phyloP scores from a whole-genome alignment of 2,113 vertebrate species.

The Bubo bubo region DNA sequence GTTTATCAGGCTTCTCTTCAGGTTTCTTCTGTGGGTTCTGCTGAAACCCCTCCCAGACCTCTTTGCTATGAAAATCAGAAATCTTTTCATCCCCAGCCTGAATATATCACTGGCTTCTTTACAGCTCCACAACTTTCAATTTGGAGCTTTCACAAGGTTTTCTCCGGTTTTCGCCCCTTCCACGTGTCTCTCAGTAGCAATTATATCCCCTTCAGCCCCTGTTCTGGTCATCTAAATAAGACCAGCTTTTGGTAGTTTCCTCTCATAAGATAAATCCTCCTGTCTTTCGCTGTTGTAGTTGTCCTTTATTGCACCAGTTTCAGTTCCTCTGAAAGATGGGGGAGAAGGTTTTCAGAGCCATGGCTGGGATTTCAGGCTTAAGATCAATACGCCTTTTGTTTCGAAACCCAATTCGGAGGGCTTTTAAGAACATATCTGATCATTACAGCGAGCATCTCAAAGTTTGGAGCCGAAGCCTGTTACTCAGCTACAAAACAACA shows the following conservation, averaged over 20 bases:
- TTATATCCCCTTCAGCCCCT: not conserved
- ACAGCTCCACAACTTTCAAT: not conserved
- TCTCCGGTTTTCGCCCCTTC: not conserved
- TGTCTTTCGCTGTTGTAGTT: not conserved
- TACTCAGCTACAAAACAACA: slow-evolving; percentile 15
- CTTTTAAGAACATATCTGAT: slow-evolving; percentile 16
- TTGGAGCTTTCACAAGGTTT: not conserved
- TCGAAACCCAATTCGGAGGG: not conserved
- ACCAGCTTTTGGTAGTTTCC: not conserved
- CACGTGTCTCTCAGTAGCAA: not conserved
- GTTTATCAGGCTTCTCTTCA: not conserved
- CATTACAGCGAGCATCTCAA: not conserved
- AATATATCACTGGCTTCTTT: not conserved
- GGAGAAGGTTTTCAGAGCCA: not conserved
- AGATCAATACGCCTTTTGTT: slow-evolving; percentile 22
- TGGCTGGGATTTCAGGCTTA: slow-evolving; percentile 1
- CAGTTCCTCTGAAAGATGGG: not conserved
- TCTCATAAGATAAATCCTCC: not conserved
- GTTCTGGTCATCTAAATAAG: not conserved
- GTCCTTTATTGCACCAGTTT: not conserved
- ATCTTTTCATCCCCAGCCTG: not conserved
- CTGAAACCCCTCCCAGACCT: not conserved
- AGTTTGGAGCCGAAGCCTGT: not conserved
- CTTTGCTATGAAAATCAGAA: not conserved
- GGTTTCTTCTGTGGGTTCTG: not conserved